These are phyloP conservation scores for Haliclona indistincta DNA, from an alignment of 37 sponge, comb jelly and placozoan genomes.

Conservation along the genomic window DNA sequence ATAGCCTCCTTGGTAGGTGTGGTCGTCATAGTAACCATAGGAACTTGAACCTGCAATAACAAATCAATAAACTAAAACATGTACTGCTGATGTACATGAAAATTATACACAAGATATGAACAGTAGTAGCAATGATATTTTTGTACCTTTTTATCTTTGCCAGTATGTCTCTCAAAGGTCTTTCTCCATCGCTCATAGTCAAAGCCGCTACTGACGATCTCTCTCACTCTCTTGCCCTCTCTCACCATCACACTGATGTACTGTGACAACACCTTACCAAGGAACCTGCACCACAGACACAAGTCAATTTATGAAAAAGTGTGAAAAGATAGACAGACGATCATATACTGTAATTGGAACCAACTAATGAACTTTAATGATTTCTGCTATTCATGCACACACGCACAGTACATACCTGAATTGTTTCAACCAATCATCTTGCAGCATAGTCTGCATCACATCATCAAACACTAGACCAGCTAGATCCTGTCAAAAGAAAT, in stretches of 20 bases:
- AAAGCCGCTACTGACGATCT: conserved; percentile 42
- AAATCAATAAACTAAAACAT: too few species aligned
- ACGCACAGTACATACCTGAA: conserved; percentile 54
- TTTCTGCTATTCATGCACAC: background rate
- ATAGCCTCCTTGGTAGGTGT: conserved; percentile 62
- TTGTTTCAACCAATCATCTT: conserved; percentile 53
- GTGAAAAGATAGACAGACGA: too few species aligned
- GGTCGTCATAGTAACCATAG: background rate
- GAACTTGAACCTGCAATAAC: too few species aligned
- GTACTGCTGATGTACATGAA: too few species aligned
- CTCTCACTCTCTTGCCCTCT: conserved; percentile 16
- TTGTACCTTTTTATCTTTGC: too few species aligned
- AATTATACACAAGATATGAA: too few species aligned
- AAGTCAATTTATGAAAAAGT: too few species aligned
- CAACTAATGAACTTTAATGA: too few species aligned
- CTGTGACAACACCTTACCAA: conserved; percentile 78
- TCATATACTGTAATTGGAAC: too few species aligned
- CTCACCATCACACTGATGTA: conserved; percentile 58
- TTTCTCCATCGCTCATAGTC: conserved; percentile 75
- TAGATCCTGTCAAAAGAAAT: conserved; percentile 54
- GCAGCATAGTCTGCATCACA: conserved; percentile 53
- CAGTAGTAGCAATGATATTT: too few species aligned
- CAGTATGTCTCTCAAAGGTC: conserved; percentile 13
- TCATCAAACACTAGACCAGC: conserved; percentile 78
- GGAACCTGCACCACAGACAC: conserved; percentile 66